phyloP scores from a whole-genome alignment of 1,140 invertebrate genomes.

The Colletes latitarsis region DNA sequence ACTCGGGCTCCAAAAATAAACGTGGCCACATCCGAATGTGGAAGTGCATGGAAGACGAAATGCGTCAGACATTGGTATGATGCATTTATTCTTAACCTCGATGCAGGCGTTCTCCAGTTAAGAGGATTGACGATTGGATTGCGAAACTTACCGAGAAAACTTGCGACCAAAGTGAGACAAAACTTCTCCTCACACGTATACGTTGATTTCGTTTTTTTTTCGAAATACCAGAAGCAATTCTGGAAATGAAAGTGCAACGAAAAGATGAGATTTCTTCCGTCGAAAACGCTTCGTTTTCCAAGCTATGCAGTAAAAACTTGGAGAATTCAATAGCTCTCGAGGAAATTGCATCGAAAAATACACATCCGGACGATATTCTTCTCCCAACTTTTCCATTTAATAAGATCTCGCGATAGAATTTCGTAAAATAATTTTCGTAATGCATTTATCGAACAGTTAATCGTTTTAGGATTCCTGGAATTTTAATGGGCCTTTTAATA shows the following conservation, averaged over 20 bases:
- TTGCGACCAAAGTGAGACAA: not conserved
- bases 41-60: constrained; percentile 36
- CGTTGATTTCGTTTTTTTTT: not conserved
- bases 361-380: not conserved
- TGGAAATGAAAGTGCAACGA: not conserved
- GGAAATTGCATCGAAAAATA: not conserved
- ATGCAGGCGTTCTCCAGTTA: not conserved
- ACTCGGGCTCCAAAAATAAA: constrained; percentile 49
- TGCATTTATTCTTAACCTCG: constrained; percentile 41
- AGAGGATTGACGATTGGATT: constrained; percentile 12
- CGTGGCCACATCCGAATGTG: constrained; percentile 20
- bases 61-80: constrained; percentile 28
- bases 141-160: not conserved
- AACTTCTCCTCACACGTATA: not conserved
- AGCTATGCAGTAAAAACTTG: constrained; percentile 5
- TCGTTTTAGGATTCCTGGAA: too few species aligned
- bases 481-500: too few species aligned
- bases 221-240: not conserved
- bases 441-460: not conserved
- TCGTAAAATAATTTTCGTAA: not conserved
- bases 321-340: not conserved
- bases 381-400: too few species aligned
- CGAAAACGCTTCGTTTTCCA: not conserved
- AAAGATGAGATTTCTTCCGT: constrained; percentile 2
- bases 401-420: not conserved